Conservation (phyloP, 2,797 vertebrate genomes). For the Buceros bicornis region DNA sequence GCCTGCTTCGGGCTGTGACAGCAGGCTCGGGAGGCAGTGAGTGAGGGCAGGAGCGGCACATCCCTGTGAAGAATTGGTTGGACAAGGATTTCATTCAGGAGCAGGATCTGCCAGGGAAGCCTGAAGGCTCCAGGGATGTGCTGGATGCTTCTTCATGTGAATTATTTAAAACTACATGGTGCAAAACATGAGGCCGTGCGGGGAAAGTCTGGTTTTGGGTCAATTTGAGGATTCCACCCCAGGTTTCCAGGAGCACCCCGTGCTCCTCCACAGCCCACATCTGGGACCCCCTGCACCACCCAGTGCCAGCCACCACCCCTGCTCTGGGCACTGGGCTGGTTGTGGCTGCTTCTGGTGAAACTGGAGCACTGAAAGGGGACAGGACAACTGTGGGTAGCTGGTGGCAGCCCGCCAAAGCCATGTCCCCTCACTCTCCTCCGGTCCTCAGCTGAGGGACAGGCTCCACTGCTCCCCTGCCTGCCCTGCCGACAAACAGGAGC, state of each 20-base stretch:
- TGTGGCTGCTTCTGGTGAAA: background rate
- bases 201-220: background rate
- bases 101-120: background rate
- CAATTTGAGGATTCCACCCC: background rate
- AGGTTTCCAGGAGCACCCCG: background rate
- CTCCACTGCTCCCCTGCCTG: background rate
- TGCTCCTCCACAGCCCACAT: accelerated
- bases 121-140: background rate
- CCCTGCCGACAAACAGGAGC: background rate
- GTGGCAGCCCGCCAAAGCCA: background rate
- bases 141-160: background rate
- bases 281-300: background rate
- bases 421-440: background rate
- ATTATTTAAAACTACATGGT: background rate
- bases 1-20: accelerated
- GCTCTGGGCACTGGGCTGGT: accelerated
- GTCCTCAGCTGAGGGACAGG: background rate
- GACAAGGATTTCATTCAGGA: background rate
- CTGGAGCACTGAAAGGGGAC: background rate
- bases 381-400: background rate
- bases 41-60: background rate
- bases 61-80: background rate
- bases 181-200: background rate
- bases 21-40: accelerated
- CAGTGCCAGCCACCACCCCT: accelerated